These are phyloP conservation scores for Gonatopus flavifemur DNA, from an alignment of 1,140 invertebrate species.

Conservation along the genomic window DNA sequence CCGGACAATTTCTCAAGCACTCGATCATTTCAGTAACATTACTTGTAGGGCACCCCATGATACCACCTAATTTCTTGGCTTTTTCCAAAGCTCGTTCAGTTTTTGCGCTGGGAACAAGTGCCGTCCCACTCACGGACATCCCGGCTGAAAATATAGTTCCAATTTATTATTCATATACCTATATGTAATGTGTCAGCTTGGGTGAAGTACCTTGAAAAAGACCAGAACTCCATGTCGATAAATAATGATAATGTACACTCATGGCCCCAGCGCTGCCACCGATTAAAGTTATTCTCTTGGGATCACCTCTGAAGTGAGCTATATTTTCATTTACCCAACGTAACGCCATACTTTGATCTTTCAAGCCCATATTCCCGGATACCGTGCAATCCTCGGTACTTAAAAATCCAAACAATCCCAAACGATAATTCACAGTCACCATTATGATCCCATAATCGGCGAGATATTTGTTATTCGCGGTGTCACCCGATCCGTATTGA, in stretches of 20 bases:
- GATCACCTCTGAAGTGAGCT: slow-evolving; percentile 59
- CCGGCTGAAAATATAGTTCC: slow-evolving; percentile 64
- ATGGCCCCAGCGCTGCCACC: slow-evolving; percentile 61
- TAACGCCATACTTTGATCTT: slow-evolving; percentile 64
- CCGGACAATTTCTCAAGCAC: not conserved
- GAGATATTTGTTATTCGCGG: slow-evolving; percentile 61
- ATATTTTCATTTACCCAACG: slow-evolving; percentile 65
- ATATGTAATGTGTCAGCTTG: not conserved
- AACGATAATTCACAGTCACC: slow-evolving; percentile 68
- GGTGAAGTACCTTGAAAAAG: slow-evolving; percentile 50
- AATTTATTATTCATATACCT: not conserved
- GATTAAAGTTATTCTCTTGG: slow-evolving; percentile 56
- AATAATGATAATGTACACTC: slow-evolving; percentile 65
- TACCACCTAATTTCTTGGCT: slow-evolving; percentile 62
- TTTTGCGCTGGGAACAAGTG: slow-evolving; percentile 67
- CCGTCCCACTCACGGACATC: slow-evolving; percentile 73
- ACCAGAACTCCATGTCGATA: slow-evolving; percentile 52
- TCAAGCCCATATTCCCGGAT: slow-evolving; percentile 65
- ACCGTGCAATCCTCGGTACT: slow-evolving; percentile 60
- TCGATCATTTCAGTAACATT: not conserved
- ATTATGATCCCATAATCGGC: slow-evolving; percentile 65
- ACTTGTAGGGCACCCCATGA: slow-evolving; percentile 64
- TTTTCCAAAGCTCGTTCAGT: slow-evolving; percentile 64
- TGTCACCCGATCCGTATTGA: slow-evolving; percentile 50
- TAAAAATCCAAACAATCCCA: slow-evolving; percentile 64